Conservation (phyloP, 1,140 invertebrate genomes). For the Odontomachus brunneus region DNA sequence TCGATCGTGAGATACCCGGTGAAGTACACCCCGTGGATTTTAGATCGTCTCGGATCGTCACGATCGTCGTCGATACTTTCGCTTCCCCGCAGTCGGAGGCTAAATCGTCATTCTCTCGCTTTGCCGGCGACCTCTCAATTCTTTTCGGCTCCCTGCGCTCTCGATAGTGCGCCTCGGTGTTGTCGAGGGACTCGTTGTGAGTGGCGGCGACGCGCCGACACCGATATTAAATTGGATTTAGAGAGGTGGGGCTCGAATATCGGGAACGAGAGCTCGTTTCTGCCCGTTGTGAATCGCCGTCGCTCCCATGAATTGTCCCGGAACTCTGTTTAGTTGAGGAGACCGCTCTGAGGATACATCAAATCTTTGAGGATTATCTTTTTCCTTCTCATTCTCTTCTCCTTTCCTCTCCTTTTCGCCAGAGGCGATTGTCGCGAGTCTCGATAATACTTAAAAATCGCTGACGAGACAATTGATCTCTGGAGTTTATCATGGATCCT, state of each 20-base stretch:
- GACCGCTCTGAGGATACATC: constrained; percentile 16
- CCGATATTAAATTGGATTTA: constrained; percentile 57
- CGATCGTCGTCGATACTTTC: neutral
- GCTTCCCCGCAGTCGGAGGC: neutral
- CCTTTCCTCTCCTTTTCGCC: neutral
- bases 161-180: constrained; percentile 23
- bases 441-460: neutral
- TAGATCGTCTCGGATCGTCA: neutral
- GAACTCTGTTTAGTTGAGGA: constrained; percentile 13
- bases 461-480: neutral
- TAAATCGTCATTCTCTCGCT: neutral
- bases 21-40: neutral
- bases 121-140: constrained; percentile 22
- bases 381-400: too few species aligned
- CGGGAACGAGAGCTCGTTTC: constrained; percentile 15
- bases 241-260: constrained; percentile 37
- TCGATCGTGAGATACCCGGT: too few species aligned
- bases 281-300: neutral
- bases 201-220: constrained; percentile 26
- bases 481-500: neutral
- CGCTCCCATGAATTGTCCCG: neutral
- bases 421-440: neutral
- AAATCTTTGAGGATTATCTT: constrained; percentile 11
- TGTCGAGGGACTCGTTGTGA: constrained; percentile 24
- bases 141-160: constrained; percentile 20